phyloP scores from a whole-genome alignment of 2,888 invertebrate genomes.

The Drosophila kuntzei region DNA sequence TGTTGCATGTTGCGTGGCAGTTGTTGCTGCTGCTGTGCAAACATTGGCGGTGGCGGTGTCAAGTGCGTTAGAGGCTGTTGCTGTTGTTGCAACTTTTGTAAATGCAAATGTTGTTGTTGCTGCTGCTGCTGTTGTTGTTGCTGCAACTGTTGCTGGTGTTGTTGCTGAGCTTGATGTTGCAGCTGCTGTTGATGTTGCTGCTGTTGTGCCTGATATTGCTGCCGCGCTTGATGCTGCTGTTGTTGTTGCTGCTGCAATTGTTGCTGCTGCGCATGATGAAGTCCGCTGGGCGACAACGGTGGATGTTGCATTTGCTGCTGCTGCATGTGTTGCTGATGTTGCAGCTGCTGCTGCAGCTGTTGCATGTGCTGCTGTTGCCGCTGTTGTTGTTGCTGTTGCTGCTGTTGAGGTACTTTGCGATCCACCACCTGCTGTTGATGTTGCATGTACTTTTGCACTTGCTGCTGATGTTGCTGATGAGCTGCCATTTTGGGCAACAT shows the following conservation, averaged over 20 bases:
- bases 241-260: conserved; percentile 59
- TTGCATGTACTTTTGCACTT: conserved; percentile 81
- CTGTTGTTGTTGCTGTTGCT: conserved; percentile 54
- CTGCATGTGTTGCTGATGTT: conserved; percentile 58
- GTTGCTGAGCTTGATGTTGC: conserved; percentile 41
- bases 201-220: conserved; percentile 38
- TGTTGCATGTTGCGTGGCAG: conserved; percentile 52
- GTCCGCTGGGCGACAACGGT: conserved; percentile 40
- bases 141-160: conserved; percentile 45
- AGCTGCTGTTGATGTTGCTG: conserved; percentile 46
- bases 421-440: conserved; percentile 80
- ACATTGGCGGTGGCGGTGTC: conserved; percentile 45
- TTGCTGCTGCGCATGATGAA: conserved; percentile 39
- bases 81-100: conserved; percentile 39
- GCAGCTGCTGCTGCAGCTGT: conserved; percentile 71
- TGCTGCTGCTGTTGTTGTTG: conserved; percentile 45
- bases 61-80: conserved; percentile 43
- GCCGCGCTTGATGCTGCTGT: conserved; percentile 45
- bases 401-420: conserved; percentile 54
- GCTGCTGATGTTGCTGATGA: conserved; percentile 72
- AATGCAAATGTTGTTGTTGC: conserved; percentile 44
- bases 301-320: conserved; percentile 53
- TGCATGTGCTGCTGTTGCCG: conserved; percentile 57
- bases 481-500: conserved; percentile 76
- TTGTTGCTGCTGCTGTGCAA: conserved; percentile 30